Conservation (phyloP, 1,140 invertebrate species). For the Procambarus clarkii region DNA sequence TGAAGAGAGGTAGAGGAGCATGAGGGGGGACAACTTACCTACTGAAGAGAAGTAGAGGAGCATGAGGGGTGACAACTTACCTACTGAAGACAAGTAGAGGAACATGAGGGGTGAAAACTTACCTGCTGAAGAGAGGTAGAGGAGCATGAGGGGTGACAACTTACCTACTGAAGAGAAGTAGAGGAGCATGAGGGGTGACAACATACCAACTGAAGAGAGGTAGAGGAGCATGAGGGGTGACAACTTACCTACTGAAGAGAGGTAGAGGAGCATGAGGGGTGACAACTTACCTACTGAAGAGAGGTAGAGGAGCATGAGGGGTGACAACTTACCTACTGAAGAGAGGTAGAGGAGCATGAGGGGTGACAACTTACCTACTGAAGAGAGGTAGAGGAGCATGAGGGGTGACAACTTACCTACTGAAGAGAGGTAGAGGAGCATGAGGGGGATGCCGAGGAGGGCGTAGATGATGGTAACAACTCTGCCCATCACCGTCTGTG, state of each 20-base stretch:
- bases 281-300: background rate
- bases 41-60: slow-evolving; percentile 91
- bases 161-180: background rate
- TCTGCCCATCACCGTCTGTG: slow-evolving; percentile 85
- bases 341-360: too few relatives aligned
- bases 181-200: background rate
- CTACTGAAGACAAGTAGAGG: background rate
- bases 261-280: background rate
- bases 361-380: background rate
- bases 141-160: background rate
- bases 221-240: too few relatives aligned
- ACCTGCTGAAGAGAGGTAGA: background rate
- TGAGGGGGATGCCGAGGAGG: slow-evolving; percentile 91
- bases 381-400: background rate
- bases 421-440: slow-evolving; percentile 90
- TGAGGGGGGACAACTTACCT: slow-evolving; percentile 75
- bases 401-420: slow-evolving; percentile 78
- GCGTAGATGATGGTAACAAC: slow-evolving; percentile 92
- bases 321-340: too few relatives aligned
- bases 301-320: background rate
- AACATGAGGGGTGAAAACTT: background rate
- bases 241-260: background rate
- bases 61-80: slow-evolving; percentile 82
- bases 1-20: background rate
- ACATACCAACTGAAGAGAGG: too few relatives aligned